Evolutionary conservation across 92 coral and sea anemone species (phyloP).

Genomic region (Phenganax stokvisi): DNA sequence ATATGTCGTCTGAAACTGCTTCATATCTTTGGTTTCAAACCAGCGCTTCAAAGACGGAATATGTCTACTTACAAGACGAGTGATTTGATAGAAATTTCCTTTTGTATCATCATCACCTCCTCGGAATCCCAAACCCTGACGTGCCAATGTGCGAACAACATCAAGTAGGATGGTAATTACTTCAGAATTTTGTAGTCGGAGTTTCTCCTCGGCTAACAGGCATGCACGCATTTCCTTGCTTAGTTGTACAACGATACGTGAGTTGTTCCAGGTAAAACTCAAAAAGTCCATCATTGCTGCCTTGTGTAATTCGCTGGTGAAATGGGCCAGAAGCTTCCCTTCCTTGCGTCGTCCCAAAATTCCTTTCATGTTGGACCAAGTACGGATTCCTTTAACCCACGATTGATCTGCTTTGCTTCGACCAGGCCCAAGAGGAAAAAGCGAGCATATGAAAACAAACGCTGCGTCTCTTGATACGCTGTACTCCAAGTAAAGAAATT

Average conservation of each 20-base stretch:
- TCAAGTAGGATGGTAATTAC: slow-evolving; percentile 13
- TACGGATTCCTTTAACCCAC: neutral
- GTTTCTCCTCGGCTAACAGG: neutral
- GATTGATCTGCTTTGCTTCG: neutral
- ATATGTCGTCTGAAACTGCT: neutral
- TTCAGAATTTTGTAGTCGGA: neutral
- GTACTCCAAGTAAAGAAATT: no score
- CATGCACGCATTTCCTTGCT: neutral
- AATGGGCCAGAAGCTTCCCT: neutral
- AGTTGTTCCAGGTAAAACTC: neutral
- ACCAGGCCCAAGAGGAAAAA: neutral
- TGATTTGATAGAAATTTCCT: slow-evolving; percentile 32
- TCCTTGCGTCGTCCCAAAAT: no score
- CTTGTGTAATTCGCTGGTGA: slow-evolving; percentile 1
- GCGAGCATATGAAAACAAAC: no score
- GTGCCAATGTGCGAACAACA: slow-evolving; percentile 2
- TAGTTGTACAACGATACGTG: neutral
- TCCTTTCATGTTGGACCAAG: neutral
- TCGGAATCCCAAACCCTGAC: slow-evolving; percentile 20
- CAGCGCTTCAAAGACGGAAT: slow-evolving; percentile 2
- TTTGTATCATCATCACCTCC: slow-evolving; percentile 23
- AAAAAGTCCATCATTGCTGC: neutral
- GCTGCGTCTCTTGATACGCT: no score
- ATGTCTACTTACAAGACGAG: slow-evolving; percentile 12
- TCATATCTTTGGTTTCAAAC: neutral